Base-by-base conservation (phyloP, 2,888 invertebrate genomes). In the Desoria tigrina region DNA sequence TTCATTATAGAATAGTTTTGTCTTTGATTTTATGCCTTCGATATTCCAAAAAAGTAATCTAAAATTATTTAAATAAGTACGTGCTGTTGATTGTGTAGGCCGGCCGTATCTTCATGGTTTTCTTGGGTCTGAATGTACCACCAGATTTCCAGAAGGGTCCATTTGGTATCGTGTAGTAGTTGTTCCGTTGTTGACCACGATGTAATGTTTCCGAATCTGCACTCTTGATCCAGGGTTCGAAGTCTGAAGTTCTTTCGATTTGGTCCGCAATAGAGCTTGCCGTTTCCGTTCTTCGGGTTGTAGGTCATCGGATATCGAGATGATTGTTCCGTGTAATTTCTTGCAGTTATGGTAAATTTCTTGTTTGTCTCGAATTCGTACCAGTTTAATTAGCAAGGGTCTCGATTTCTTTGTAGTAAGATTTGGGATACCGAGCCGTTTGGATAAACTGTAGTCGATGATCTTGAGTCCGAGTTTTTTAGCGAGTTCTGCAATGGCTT, bases 1-100 rank as follows among this genome's bases (percentile, higher is more conserved):
- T 27, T 49, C 45, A 28, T 50, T 9, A 21, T 51, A 51, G 32
- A 60, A 60, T 9, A 16, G 9, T 7, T 23, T 45, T 3, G 23
- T 26, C 26, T 60, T 60, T 7, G 24, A 28, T 2, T 2, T 16
- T 32, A 60, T 6, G 28, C 60, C 60, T 26, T 60, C 60, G 21
- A 60, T 37, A 21, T 60, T 60, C 60, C 60, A 60, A 27, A 50
- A 60, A 18, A 58, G 45, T 23, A 58, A 45, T 24, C 27, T 39
- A 16, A 45, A 6, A 16, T 16, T 45, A n/a, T 11, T 32, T 4
- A 32, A 32, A n/a, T n/a, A n/a, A n/a, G n/a, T n/a, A n/a, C n/a
- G n/a, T 7, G 45, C 9, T 45, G 6, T 16, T 6, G 9, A 16
- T 45, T 45, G 45, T 45, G 16, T 18, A 45, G 45, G 45, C 45